Evolutionary conservation across 2,113 vertebrate genomes (phyloP), one percentile per base, ranked within the genome.

Genomic region (Rhinogobius similis): DNA sequence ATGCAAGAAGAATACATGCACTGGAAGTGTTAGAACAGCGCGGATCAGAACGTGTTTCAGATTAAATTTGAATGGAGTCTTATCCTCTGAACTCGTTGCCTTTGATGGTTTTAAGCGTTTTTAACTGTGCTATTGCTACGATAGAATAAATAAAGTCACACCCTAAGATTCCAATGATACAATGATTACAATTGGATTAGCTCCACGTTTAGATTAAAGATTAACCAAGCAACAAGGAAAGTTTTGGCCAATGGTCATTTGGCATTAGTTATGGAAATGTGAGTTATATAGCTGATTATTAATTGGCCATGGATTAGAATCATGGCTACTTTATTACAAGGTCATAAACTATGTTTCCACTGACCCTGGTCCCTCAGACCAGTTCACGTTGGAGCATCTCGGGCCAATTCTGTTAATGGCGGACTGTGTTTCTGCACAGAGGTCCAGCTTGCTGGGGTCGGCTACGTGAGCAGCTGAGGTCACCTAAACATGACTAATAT

Each of bases 1-100:
- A 73, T 71, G 78, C 68, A 63, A 65, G 68, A 70, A 39, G 8
- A 71, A 73, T 52, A 41, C 58, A 53, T 74, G 66, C 62, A 43
- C 65, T 67, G 56, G 68, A 65, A 76, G 48, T 48, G 78, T 71
- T 55, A 20, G 67, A 79, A 63, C 43, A 67, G 52, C 23, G 62
- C 27, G 63, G 71, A 82, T 12, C 73, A 68, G 66, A 75, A 67
- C 74, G 61, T 18, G 36, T 67, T 78, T 80, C 29, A 73, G 53
- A 79, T 79, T n/a, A 65, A 88, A 83, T 82, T 82, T 85, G 66
- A 79, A 86, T 67, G 59, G 8, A 8, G 50, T 58, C 70, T 75
- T 63, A 79, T 76, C 61, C 16, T 78, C 72, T 77, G 58, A 77
- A 75, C 64, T 74, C 65, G 21, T 20, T 1, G 23, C 43, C 59